Evolutionary conservation across 2,797 vertebrate species (phyloP).

Genomic region (Anableps anableps): DNA sequence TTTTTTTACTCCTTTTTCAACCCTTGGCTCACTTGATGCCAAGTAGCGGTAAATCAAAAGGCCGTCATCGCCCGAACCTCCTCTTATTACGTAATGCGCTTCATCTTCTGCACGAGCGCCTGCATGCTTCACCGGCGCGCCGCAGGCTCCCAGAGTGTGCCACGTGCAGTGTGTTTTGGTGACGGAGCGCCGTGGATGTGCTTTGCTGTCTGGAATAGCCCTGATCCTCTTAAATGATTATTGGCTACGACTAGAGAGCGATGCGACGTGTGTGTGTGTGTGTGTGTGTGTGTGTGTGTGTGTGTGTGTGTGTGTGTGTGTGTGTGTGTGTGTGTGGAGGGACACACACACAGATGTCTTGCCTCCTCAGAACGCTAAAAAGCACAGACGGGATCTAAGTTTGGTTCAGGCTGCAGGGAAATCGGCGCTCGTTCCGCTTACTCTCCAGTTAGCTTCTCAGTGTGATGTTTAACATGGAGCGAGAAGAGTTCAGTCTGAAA

Average conservation of each 20-base stretch:
- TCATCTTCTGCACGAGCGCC: constrained; percentile 61
- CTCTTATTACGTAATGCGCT: constrained; percentile 57
- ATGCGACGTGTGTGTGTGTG: constrained; percentile 45
- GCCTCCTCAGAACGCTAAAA: constrained; percentile 17
- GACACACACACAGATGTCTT: constrained; percentile 59
- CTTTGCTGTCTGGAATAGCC: constrained; percentile 74
- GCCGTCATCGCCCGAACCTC: constrained; percentile 32
- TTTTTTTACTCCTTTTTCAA: background rate
- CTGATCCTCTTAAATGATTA: constrained; percentile 87
- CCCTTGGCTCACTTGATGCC: background rate
- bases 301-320: background rate
- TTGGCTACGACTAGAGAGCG: constrained; percentile 39
- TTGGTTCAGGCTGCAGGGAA: constrained; percentile 21
- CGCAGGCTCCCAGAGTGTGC: constrained; percentile 44
- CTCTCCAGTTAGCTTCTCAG: background rate
- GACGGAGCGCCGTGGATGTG: constrained; percentile 43
- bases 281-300: background rate
- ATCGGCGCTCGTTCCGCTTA: background rate
- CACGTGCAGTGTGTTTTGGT: constrained; percentile 72
- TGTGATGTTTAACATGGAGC: background rate
- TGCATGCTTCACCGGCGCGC: constrained; percentile 17
- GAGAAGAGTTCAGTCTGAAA: constrained; percentile 4
- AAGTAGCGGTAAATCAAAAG: constrained; percentile 38
- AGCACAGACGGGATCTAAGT: constrained; percentile 34
- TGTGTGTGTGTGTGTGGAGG: constrained; percentile 32